phyloP scores from a whole-genome alignment of 2,113 vertebrate genomes.

The Tachycineta bicolor region DNA sequence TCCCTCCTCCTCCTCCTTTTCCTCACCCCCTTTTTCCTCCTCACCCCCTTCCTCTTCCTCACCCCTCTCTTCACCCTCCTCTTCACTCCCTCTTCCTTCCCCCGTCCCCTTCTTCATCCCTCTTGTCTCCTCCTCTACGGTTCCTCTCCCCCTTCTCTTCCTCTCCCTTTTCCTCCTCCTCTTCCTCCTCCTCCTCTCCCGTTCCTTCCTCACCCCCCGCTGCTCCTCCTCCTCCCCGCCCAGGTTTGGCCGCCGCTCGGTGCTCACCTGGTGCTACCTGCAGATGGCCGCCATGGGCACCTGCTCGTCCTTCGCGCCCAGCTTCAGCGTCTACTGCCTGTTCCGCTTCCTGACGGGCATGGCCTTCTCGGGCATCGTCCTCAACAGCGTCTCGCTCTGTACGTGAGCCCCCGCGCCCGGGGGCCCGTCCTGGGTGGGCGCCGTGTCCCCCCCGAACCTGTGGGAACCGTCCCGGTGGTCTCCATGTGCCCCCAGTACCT shows the following conservation, averaged over 20 bases:
- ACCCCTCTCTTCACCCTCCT: too few relatives aligned
- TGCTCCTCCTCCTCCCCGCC: neutral
- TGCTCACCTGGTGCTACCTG: conserved; percentile 73
- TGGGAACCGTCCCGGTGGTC: neutral
- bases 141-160: too few relatives aligned
- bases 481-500: too few relatives aligned
- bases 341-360: conserved; percentile 73
- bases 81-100: neutral
- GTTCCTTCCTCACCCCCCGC: neutral
- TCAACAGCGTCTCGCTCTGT: conserved; percentile 74
- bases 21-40: too few relatives aligned
- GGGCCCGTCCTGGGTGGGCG: neutral
- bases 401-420: neutral
- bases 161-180: too few relatives aligned
- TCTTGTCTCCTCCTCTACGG: neutral
- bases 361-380: conserved; percentile 60
- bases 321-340: conserved; percentile 68
- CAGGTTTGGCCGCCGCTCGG: conserved; percentile 72
- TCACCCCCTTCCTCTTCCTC: neutral
- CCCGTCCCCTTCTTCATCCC: too few relatives aligned
- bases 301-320: conserved; percentile 6
- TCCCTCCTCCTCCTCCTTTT: too few relatives aligned
- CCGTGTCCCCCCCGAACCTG: neutral
- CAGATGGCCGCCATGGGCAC: conserved; percentile 61
- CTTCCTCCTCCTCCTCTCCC: neutral